These are phyloP conservation scores for Tetanocera ferruginea DNA, from an alignment of 2,888 invertebrate genomes.

Conservation along the genomic window DNA sequence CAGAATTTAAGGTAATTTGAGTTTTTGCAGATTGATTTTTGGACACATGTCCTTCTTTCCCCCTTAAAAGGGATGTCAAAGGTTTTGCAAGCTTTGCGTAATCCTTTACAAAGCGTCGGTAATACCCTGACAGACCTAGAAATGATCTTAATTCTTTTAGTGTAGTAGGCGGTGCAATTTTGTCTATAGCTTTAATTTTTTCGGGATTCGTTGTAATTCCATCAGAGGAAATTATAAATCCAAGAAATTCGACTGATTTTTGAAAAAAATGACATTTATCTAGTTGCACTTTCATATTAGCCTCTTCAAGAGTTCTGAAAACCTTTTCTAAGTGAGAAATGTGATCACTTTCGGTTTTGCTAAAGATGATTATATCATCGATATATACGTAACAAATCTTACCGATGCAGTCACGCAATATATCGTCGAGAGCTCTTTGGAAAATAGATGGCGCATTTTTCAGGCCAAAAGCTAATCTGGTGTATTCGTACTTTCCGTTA, in stretches of 20 bases:
- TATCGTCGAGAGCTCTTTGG: no score
- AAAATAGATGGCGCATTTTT: constrained; percentile 34
- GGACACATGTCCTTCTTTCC: background rate
- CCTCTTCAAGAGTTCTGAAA: background rate
- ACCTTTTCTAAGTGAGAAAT: background rate
- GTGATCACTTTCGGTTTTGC: background rate
- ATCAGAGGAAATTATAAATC: no score
- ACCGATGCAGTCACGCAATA: no score
- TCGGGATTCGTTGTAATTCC: background rate
- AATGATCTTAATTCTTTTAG: no score
- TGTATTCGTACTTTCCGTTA: background rate
- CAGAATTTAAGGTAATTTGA: background rate
- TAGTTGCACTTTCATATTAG: no score
- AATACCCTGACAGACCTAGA: constrained; percentile 20
- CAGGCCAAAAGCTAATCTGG: constrained; percentile 13
- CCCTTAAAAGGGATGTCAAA: constrained; percentile 16
- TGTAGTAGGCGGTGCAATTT: no score
- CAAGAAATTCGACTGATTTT: constrained; percentile 2
- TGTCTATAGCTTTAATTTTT: no score
- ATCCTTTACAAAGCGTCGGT: constrained; percentile 3
- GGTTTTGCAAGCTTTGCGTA: constrained; percentile 21
- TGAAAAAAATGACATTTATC: constrained; percentile 18
- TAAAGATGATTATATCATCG: constrained; percentile 27
- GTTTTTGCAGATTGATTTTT: background rate
- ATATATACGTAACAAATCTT: constrained; percentile 30